Base-by-base conservation (phyloP, 2,888 invertebrate genomes). In the Phasia obesa region DNA sequence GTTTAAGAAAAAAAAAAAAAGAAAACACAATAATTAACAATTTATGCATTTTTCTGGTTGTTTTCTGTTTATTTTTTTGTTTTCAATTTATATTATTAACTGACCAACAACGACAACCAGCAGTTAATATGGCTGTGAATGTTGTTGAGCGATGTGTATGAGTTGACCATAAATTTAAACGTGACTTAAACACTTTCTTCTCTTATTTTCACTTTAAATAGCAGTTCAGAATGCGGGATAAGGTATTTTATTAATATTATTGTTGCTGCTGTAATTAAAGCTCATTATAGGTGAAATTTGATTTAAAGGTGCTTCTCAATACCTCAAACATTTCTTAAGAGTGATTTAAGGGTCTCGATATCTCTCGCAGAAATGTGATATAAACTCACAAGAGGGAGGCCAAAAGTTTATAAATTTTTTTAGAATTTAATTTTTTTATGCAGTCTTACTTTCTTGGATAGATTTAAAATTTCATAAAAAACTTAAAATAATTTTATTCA, bases 111-210 rank as follows among this genome's bases (percentile, higher is more conserved):
- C 19, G 42, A 35, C 55, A 23, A 6, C n/a, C 13, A 51, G 27
- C 47, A n/a, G 17, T 62, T 42, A 17, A 11, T 65, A 53, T 35
- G n/a, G 19, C 13, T 21, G 0, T 55, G 13, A 38, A 25, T 51
- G 13, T 65, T 55, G 23, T 47, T 57, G 23, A 15, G 44, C 44
- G 35, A 57, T 64, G 35, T 25, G 38, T 44, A n/a, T 71, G 78
- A 75, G 19, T 65, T 82, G 78, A 74, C 78, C 78, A 71, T 76
- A 79, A 75, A 71, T 70, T 77, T 53, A 76, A 83, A 79, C 83
- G 79, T 83, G 83, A 71, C 83, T 79, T 79, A n/a, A 47, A 27
- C 65, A 83, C 74, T 83, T 83, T 79, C 75, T 79, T 60, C 38
- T 23, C 47, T 44, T 15, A 19, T 60, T 77, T 53, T 62, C 23